Evolutionary conservation across 1,140 invertebrate species (phyloP), one percentile per base, ranked within the genome.

Genomic region (Hylaeus volcanicus): DNA sequence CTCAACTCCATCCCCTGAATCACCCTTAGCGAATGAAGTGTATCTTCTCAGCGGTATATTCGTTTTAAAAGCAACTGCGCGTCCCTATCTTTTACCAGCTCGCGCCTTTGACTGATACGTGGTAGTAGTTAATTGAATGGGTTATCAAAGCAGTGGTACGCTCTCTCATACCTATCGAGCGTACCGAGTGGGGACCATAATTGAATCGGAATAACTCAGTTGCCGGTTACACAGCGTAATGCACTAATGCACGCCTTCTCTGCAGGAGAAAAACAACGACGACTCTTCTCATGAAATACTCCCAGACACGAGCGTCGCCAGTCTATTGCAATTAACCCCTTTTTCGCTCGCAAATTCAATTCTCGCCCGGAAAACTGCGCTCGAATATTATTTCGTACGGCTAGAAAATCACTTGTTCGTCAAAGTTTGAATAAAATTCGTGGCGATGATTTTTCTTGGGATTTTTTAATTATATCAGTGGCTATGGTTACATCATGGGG

Each of bases 161-260:
- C 53, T 85, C 83, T 85, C 83, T 85, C 65, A 9, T 70, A 85
- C 68, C 63, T 74, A 85, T 85, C 58, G 72, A 76, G 58, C 82
- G 26, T 53, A 71, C 68, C 63, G 66, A 55, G 63, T 60, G 41
- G 56, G 37, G 51, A 48, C 60, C 77, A 81, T 74, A 56, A 63
- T 76, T 61, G 77, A 85, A 76, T 79, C 61, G 82, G 43, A 68
- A 84, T 64, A 74, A 64, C 74, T 74, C 55, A 39, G 74, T 85
- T 82, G 78, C 74, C 60, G 65, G 55, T 64, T 81, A 81, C 73
- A 63, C 64, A 55, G 53, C 37, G 70, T 71, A 75, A 86, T 65
- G 74, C 84, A 72, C 64, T 86, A 79, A 86, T 86, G 74, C 71
- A 81, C 26, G 79, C 66, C 85, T 86, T 74, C 79, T 79, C 72